Conservation (phyloP, 1,140 invertebrate species). For the Gryon sp. region DNA sequence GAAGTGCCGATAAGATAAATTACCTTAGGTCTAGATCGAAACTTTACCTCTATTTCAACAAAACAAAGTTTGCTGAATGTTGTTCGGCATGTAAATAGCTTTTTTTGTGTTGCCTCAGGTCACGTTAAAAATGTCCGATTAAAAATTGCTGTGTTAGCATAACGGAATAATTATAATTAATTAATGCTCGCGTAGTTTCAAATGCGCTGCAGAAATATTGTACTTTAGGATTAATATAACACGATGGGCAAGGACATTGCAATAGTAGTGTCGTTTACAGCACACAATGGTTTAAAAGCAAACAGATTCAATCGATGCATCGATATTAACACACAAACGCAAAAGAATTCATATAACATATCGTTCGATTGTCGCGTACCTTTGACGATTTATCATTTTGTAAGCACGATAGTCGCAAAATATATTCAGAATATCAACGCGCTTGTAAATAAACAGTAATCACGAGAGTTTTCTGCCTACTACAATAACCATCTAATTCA, state of each 20-base stretch:
- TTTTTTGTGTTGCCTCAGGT: conserved; percentile 56
- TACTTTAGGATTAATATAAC: conserved; percentile 42
- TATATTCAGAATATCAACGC: conserved; percentile 55
- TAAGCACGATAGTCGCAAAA: conserved; percentile 40
- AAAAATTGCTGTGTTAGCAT: conserved; percentile 30
- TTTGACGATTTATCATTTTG: conserved; percentile 51
- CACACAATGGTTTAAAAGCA: conserved; percentile 32
- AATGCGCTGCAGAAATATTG: conserved; percentile 32
- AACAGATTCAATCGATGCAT: conserved; percentile 29
- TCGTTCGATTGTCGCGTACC: conserved; percentile 31
- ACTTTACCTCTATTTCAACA: conserved; percentile 35
- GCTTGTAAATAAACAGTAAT: conserved; percentile 50
- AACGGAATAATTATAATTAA: conserved; percentile 10
- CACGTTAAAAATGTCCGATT: neutral
- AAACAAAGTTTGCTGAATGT: conserved; percentile 38
- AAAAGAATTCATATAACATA: conserved; percentile 44
- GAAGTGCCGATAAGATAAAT: conserved; percentile 54
- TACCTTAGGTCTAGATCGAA: conserved; percentile 35
- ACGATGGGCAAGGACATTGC: conserved; percentile 18
- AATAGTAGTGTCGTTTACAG: conserved; percentile 16
- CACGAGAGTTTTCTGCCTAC: conserved; percentile 11
- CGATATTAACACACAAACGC: conserved; percentile 32
- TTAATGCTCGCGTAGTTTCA: conserved; percentile 4
- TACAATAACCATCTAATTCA: conserved; percentile 57
- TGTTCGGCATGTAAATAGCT: conserved; percentile 63